Conservation (phyloP, 2,797 vertebrate genomes). For the Acanthurus lineatus region DNA sequence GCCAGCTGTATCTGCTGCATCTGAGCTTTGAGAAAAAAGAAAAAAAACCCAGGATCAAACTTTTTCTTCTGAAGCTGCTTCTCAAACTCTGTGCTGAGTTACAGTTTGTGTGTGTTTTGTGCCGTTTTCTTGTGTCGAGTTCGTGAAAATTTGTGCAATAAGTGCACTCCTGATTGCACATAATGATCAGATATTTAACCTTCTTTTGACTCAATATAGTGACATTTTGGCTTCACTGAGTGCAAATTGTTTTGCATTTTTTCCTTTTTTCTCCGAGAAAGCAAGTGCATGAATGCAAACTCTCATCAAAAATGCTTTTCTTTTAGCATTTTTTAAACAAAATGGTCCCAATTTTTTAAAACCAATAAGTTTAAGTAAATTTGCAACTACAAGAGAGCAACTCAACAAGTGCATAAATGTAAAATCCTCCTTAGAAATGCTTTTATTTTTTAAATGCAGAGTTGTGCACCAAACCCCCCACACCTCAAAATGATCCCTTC, state of each 20-base stretch:
- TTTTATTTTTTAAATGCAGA: background rate
- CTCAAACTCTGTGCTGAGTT: too few species aligned
- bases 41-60: constrained; percentile 5
- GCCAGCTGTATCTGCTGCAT: background rate
- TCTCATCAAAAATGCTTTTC: too few species aligned
- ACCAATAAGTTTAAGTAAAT: background rate
- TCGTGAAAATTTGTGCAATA: background rate
- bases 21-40: background rate
- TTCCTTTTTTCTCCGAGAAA: too few species aligned
- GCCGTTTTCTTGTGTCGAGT: background rate
- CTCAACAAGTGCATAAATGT: too few species aligned
- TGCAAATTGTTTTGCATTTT: background rate
- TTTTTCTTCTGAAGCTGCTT: background rate
- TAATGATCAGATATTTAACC: background rate
- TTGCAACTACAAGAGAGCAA: background rate
- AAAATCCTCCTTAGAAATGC: too few species aligned
- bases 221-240: background rate
- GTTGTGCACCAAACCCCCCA: too few species aligned
- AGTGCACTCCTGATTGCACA: background rate
- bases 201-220: background rate
- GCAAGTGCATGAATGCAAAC: too few species aligned
- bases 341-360: background rate
- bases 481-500: background rate
- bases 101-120: too few species aligned
- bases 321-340: background rate